Evolutionary conservation across 2,113 vertebrate species (phyloP), one percentile per base, ranked within the genome.

Genomic region (Clarias batrachus): DNA sequence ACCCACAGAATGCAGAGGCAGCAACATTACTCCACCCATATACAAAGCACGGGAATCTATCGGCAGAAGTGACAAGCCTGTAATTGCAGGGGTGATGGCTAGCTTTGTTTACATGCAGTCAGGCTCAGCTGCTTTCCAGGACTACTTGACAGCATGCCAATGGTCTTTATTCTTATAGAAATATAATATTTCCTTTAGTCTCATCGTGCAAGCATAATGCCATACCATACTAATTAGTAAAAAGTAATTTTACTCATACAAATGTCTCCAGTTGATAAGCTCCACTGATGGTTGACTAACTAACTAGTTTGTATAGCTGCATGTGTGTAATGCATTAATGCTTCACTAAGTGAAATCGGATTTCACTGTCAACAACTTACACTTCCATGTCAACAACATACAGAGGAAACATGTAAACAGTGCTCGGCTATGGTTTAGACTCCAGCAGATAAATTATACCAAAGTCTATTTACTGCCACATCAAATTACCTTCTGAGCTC

Each of bases 31-130:
- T 57, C 48, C 83, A 82, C 25, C 83, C 74, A 27, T 30, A 79
- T 23, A 76, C 19, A 81, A 86, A 52, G 48, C 66, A 79, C 17
- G n/a, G 80, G 77, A 52, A 7, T 0, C 70, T 87, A 87, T 90
- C 62, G 13, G 74, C 86, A 81, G 82, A 87, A 90, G 77, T 90
- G 88, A 83, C 62, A 82, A 52, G 63, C 73, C 27, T 59, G 76
- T 57, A 30, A 80, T 17, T 25, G 54, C 25, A 56, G 16, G 21
- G 25, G n/a, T 79, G 82, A 83, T 68, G 30, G 81, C 48, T 48
- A 70, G 52, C 59, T 83, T 62, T 70, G 81, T 57, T 68, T 84
- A 71, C 52, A 76, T 57, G 60, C 52, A 17, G 41, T 54, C 21
- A 41, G 3, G 30, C 37, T 80, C 41, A 84, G 71, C 37, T 82